Percentiles rank a stretch among this genome's conserved stretches.
phyloP scores from a whole-genome alignment of 2,888 invertebrate species.

The Lordiphosa fenestrarum region DNA sequence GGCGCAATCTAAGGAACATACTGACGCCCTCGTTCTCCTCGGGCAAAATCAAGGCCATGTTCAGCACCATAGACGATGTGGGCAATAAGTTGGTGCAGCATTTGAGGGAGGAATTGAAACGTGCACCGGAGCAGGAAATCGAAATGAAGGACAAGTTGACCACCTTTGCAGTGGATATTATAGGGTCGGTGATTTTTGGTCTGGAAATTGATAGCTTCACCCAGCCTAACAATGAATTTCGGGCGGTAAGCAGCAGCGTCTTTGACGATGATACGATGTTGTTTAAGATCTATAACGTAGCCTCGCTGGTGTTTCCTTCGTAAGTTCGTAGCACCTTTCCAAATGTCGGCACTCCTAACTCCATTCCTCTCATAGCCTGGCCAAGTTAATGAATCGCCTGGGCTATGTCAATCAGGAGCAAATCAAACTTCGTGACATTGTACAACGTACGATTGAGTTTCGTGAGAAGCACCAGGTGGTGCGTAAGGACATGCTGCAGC shows the following conservation, averaged over 20 bases:
- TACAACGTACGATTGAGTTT: slow-evolving; percentile 78
- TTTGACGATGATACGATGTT: slow-evolving; percentile 20
- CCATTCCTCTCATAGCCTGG: slow-evolving; percentile 36
- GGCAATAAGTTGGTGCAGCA: slow-evolving; percentile 82
- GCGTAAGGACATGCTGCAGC: slow-evolving; percentile 81
- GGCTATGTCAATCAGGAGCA: slow-evolving; percentile 54
- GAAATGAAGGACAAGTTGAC: slow-evolving; percentile 80
- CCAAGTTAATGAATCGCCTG: slow-evolving; percentile 48
- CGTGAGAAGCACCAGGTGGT: slow-evolving; percentile 79
- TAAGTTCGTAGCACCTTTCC: slow-evolving; percentile 35
- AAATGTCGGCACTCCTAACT: not conserved
- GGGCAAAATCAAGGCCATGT: slow-evolving; percentile 85
- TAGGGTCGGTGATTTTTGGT: slow-evolving; percentile 81
- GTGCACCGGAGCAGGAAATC: slow-evolving; percentile 74
- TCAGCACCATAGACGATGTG: slow-evolving; percentile 83
- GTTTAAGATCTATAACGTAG: slow-evolving; percentile 45
- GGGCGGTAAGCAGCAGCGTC: slow-evolving; percentile 52
- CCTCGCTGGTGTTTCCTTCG: slow-evolving; percentile 68
- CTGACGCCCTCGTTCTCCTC: slow-evolving; percentile 86
- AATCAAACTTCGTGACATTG: slow-evolving; percentile 76
- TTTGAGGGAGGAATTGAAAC: slow-evolving; percentile 73
- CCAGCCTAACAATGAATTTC: slow-evolving; percentile 77
- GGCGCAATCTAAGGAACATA: slow-evolving; percentile 84
- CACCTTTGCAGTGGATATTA: slow-evolving; percentile 80
- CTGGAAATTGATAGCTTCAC: slow-evolving; percentile 78